Conservation (phyloP, 2,113 vertebrate species). For the Vanacampus margaritifer region DNA sequence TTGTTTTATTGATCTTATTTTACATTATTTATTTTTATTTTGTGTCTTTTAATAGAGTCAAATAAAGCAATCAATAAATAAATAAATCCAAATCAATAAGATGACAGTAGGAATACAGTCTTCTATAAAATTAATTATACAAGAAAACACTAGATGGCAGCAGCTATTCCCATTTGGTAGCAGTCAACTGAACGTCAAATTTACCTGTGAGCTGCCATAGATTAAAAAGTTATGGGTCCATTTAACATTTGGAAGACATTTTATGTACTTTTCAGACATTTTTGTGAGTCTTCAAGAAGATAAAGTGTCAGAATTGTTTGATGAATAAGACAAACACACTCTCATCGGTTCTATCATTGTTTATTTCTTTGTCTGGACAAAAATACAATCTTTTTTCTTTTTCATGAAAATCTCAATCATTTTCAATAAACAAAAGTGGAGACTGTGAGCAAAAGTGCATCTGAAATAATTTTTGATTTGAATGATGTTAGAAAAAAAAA, state of each 20-base stretch:
- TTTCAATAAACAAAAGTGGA: constrained; percentile 61
- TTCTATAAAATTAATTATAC: background rate
- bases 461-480: constrained; percentile 54
- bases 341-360: constrained; percentile 13
- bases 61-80: no score
- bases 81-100: no score
- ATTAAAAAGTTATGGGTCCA: background rate
- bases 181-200: background rate
- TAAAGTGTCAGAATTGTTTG: background rate
- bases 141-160: background rate
- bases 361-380: constrained; percentile 50
- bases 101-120: no score
- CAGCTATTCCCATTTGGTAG: background rate
- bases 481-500: constrained; percentile 7
- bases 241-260: background rate
- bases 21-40: no score
- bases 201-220: background rate
- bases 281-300: background rate
- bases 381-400: constrained; percentile 57
- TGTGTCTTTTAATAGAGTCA: no score
- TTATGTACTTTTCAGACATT: background rate
- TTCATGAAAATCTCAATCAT: constrained; percentile 55
- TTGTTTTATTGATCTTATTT: no score
- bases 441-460: constrained; percentile 65
- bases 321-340: background rate